These are phyloP conservation scores for Acipenser ruthenus DNA, from an alignment of 2,797 vertebrate species.

Conservation along the genomic window DNA sequence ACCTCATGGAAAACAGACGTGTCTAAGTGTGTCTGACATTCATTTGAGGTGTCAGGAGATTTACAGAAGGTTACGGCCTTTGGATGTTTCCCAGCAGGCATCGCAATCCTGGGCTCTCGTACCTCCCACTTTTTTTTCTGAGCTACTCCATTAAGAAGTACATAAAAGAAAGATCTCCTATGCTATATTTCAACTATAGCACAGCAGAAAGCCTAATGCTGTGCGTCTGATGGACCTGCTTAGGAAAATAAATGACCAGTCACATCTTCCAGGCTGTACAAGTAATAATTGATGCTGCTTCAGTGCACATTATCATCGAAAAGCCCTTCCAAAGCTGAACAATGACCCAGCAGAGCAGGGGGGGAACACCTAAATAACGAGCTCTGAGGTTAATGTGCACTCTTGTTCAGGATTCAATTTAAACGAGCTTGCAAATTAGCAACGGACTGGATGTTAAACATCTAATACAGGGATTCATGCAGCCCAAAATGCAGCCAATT, in stretches of 20 bases:
- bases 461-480: no score
- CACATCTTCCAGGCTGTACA: constrained; percentile 7
- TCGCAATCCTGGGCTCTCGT: not conserved
- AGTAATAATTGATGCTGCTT: constrained; percentile 4
- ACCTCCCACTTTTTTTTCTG: not conserved
- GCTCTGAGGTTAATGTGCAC: no score
- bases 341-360: no score
- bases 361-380: no score
- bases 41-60: not conserved
- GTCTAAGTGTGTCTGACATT: not conserved
- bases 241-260: not conserved
- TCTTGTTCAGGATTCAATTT: no score
- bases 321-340: not conserved
- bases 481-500: no score
- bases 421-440: no score
- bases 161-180: not conserved
- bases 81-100: not conserved
- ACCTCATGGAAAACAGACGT: not conserved
- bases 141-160: not conserved
- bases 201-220: not conserved
- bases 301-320: not conserved
- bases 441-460: no score
- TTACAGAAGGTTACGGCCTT: not conserved
- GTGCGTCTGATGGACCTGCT: not conserved
- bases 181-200: constrained; percentile 8